Base-by-base conservation (phyloP, 2,888 invertebrate species). In the Pogonocherus hispidulus region DNA sequence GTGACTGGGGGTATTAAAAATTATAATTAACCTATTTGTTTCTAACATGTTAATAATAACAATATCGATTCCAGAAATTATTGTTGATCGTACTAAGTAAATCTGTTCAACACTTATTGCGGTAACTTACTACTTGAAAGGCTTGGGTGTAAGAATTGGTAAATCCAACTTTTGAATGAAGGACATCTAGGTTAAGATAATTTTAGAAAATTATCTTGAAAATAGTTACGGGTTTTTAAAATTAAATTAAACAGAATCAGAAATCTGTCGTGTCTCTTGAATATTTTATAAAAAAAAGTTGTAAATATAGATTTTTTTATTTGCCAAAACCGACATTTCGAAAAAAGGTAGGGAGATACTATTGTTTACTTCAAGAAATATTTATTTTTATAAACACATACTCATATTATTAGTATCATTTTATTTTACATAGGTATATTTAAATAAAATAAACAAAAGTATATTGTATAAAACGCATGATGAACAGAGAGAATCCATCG, bases 391-490 rank as follows among this genome's bases (percentile, higher is more conserved):
- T 11, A 59, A 14, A 44, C 19, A 59, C 41, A 59, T 5, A n/a
- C 19, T n/a, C n/a, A n/a, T n/a, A n/a, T n/a, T n/a, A n/a, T n/a
- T n/a, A n/a, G n/a, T n/a, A n/a, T n/a, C n/a, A n/a, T n/a, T n/a
- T n/a, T n/a, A n/a, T n/a, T n/a, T n/a, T n/a, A n/a, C n/a, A n/a
- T n/a, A n/a, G n/a, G n/a, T n/a, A n/a, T n/a, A n/a, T n/a, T n/a
- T n/a, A n/a, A n/a, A n/a, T n/a, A n/a, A n/a, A n/a, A n/a, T n/a
- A n/a, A n/a, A n/a, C n/a, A n/a, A n/a, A n/a, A n/a, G n/a, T n/a
- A n/a, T n/a, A n/a, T 59, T n/a, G 59, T 59, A 59, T 59, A 59
- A 59, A 59, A 59, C 11, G 35, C 19, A 59, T 59, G 59, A 44
- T 59, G 59, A 35, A 59, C 44, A 27, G 47, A 59, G 19, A 46